phyloP scores from a whole-genome alignment of 2,797 vertebrate genomes.

The Psittacula echo region DNA sequence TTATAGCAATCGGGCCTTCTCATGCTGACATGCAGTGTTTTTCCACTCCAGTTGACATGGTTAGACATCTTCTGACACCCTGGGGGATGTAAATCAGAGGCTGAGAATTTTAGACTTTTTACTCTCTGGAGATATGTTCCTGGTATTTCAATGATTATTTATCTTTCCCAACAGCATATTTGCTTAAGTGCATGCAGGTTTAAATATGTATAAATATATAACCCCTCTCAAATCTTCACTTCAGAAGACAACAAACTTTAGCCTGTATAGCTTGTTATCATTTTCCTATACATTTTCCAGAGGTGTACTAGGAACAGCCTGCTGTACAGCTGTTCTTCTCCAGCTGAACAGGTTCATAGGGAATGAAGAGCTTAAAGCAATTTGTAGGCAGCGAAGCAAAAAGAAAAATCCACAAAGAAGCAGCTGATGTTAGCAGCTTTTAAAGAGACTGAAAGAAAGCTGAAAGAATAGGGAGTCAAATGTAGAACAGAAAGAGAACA shows the following conservation, averaged over 20 bases:
- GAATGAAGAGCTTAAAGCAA: slow-evolving; percentile 77
- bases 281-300: slow-evolving; percentile 57
- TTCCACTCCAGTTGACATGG: slow-evolving; percentile 50
- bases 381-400: slow-evolving; percentile 77
- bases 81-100: slow-evolving; percentile 43
- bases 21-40: slow-evolving; percentile 55
- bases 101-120: slow-evolving; percentile 31
- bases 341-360: slow-evolving; percentile 70
- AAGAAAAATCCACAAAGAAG: slow-evolving; percentile 74
- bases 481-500: slow-evolving; percentile 53
- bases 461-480: slow-evolving; percentile 12
- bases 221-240: not conserved
- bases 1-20: slow-evolving; percentile 10
- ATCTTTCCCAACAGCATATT: not conserved
- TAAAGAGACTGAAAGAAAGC: slow-evolving; percentile 54
- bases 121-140: slow-evolving; percentile 24
- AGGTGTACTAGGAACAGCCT: slow-evolving; percentile 56
- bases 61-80: slow-evolving; percentile 23
- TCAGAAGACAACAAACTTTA: slow-evolving; percentile 19
- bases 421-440: slow-evolving; percentile 75
- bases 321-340: slow-evolving; percentile 71
- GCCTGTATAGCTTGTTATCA: slow-evolving; percentile 54
- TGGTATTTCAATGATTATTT: slow-evolving; percentile 57
- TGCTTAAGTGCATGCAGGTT: not conserved
- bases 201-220: not conserved